Conservation (phyloP, 2,888 invertebrate genomes). For the Catocala nupta region DNA sequence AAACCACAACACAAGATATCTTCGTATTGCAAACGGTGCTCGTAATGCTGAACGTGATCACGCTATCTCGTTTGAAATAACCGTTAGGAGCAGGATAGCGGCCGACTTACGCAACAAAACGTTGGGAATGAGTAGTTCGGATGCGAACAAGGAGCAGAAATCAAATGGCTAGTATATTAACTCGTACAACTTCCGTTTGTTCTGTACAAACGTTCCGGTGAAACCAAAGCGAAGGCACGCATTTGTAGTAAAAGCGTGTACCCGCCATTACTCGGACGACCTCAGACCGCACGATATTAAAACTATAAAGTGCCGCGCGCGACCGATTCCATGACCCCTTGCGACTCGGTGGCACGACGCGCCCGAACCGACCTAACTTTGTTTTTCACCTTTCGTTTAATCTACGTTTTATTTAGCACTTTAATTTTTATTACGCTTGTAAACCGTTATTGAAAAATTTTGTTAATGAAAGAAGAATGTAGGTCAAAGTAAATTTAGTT, state of each 20-base stretch:
- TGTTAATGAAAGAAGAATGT: conserved; percentile 52
- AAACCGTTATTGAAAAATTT: conserved; percentile 60
- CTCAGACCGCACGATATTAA: conserved; percentile 82
- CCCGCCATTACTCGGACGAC: conserved; percentile 70
- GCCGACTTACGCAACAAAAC: conserved; percentile 37
- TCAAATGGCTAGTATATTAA: conserved; percentile 58
- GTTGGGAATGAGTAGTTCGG: conserved; percentile 26
- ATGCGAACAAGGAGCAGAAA: conserved; percentile 39
- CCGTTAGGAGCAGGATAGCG: conserved; percentile 35
- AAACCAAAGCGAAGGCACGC: conserved; percentile 61
- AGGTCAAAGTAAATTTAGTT: conserved; percentile 46
- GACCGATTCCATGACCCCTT: conserved; percentile 67
- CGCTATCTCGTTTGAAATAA: conserved; percentile 40
- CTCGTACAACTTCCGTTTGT: conserved; percentile 55
- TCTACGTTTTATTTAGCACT: conserved; percentile 64
- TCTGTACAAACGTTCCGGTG: conserved; percentile 57
- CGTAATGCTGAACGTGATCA: conserved; percentile 38
- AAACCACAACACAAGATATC: conserved; percentile 48
- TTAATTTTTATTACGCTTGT: conserved; percentile 63
- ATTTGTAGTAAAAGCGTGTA: conserved; percentile 77
- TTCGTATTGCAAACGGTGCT: conserved; percentile 34
- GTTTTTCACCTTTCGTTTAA: conserved; percentile 63
- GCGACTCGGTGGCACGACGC: conserved; percentile 42
- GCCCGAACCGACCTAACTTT: conserved; percentile 55
- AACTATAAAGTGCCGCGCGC: conserved; percentile 83